Evolutionary conservation across 2,888 invertebrate genomes (phyloP).

Genomic region (Xestoiulus laeticollis): DNA sequence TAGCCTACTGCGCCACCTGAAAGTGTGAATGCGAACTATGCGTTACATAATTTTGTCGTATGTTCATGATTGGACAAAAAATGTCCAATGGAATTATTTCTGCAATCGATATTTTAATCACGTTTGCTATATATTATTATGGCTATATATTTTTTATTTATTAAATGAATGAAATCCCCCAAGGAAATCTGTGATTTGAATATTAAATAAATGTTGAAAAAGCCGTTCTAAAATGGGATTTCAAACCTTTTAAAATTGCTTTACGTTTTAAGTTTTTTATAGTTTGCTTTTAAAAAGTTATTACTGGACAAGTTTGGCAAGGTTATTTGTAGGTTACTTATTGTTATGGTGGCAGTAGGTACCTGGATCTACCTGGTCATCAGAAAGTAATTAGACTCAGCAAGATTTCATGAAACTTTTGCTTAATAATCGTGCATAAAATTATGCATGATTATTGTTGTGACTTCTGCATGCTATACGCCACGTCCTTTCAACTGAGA

Average conservation of each 20-base stretch:
- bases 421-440: background rate
- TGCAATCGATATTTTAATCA: background rate
- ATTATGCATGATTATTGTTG: background rate
- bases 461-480: no score
- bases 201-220: background rate
- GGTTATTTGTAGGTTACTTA: slow-evolving; percentile 1
- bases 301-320: background rate
- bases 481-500: no score
- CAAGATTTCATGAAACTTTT: background rate
- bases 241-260: background rate
- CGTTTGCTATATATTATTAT: background rate
- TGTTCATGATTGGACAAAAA: background rate
- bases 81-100: background rate
- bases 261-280: background rate
- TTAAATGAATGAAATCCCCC: background rate
- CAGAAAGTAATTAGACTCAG: background rate
- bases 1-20: no score
- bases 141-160: background rate
- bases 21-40: no score
- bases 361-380: background rate
- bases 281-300: background rate
- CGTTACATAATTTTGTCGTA: background rate
- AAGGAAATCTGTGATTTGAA: background rate
- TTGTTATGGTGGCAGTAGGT: background rate
- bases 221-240: background rate